Evolutionary conservation across 2,888 invertebrate species (phyloP).

Genomic region (Drosophila lacicola): DNA sequence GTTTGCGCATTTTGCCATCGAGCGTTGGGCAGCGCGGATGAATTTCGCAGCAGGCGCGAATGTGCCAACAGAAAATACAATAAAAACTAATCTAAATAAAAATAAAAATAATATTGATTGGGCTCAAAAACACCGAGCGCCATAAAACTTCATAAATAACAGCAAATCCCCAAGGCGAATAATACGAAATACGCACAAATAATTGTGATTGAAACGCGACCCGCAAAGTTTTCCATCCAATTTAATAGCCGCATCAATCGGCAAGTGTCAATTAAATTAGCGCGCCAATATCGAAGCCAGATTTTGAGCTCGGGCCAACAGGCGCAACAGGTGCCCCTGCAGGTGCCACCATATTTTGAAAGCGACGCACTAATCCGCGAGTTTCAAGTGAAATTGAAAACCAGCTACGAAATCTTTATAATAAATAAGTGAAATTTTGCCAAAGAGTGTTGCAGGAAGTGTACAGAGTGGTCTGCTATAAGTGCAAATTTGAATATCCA

Average conservation of each 20-base stretch:
- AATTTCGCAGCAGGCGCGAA: slow-evolving; percentile 64
- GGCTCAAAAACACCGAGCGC: slow-evolving; percentile 16
- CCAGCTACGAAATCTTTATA: neutral
- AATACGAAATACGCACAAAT: slow-evolving; percentile 30
- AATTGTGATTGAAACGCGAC: slow-evolving; percentile 62
- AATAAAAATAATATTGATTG: slow-evolving; percentile 16
- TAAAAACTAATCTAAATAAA: slow-evolving; percentile 14
- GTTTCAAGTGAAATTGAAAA: slow-evolving; percentile 49
- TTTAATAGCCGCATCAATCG: slow-evolving; percentile 36
- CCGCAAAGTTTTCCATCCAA: slow-evolving; percentile 69
- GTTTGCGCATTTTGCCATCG: slow-evolving; percentile 77
- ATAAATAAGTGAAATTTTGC: slow-evolving; percentile 1
- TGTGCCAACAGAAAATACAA: slow-evolving; percentile 15
- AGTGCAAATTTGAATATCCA: neutral
- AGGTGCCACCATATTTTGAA: neutral
- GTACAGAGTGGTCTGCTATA: neutral
- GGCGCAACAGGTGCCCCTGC: slow-evolving; percentile 56
- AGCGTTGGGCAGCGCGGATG: slow-evolving; percentile 78
- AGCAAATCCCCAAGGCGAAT: slow-evolving; percentile 23
- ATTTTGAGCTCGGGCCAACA: slow-evolving; percentile 24
- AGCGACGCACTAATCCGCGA: slow-evolving; percentile 15
- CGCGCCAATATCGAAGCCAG: slow-evolving; percentile 53
- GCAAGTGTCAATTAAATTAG: slow-evolving; percentile 75
- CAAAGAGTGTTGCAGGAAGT: slow-evolving; percentile 2
- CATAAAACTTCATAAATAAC: slow-evolving; percentile 44